Percentiles rank a stretch among this genome's conserved stretches.
Conservation (phyloP, 2,113 vertebrate species). For the Eira barbara region DNA sequence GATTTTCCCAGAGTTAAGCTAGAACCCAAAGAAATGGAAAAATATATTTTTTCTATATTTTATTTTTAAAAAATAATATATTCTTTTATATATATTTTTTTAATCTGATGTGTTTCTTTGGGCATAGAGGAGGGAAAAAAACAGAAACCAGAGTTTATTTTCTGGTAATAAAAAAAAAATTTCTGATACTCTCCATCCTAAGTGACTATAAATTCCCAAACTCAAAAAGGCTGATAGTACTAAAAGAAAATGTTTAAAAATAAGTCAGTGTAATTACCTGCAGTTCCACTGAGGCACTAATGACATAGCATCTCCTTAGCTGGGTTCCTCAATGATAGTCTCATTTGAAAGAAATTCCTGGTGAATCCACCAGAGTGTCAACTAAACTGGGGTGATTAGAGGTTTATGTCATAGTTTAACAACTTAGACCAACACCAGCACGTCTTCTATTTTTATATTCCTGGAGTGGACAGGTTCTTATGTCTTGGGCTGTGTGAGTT, state of each 20-base stretch:
- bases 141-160: background rate
- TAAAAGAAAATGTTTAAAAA: background rate
- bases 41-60: background rate
- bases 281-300: background rate
- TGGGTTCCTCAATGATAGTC: background rate
- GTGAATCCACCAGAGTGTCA: background rate
- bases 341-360: background rate
- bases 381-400: background rate
- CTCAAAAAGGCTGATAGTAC: background rate
- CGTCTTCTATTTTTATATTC: background rate
- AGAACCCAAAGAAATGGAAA: background rate
- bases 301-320: background rate
- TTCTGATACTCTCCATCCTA: background rate
- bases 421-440: background rate
- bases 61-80: background rate
- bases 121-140: accelerated
- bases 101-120: background rate
- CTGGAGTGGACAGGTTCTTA: background rate
- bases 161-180: background rate
- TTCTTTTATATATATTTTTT: background rate
- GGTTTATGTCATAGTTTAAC: background rate
- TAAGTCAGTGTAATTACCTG: background rate
- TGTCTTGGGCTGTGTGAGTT: background rate
- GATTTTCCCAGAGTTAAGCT: background rate
- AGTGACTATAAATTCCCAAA: background rate